Evolutionary conservation across 2,888 invertebrate genomes (phyloP).

Genomic region (Oscheius sp.): DNA sequence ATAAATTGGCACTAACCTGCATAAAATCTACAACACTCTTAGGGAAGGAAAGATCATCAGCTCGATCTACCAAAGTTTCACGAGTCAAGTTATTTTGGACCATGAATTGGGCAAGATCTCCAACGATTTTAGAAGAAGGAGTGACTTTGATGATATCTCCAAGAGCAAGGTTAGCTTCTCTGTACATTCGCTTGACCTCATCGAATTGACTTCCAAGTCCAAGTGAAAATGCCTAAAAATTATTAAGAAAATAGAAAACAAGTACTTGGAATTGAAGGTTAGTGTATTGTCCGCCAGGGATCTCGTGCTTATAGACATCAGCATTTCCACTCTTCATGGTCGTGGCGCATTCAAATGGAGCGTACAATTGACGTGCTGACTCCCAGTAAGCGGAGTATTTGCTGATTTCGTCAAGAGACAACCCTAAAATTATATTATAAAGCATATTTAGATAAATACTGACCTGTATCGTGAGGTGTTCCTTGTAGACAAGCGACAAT

Average conservation of each 20-base stretch:
- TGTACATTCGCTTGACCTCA: constrained; percentile 89
- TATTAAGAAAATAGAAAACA: background rate
- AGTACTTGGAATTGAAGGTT: constrained; percentile 91
- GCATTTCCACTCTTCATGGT: constrained; percentile 99
- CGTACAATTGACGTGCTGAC: constrained; percentile 92
- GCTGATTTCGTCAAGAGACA: constrained; percentile 83
- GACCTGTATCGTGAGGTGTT: constrained; percentile 78
- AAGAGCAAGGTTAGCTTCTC: constrained; percentile 89
- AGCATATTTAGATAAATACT: constrained; percentile 12
- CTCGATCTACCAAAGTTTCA: constrained; percentile 83
- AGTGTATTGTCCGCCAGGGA: constrained; percentile 97
- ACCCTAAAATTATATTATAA: constrained; percentile 71
- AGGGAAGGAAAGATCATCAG: constrained; percentile 96
- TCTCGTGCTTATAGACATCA: constrained; percentile 97
- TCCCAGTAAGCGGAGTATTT: constrained; percentile 99
- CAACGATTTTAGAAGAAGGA: constrained; percentile 97
- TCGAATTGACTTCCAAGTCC: constrained; percentile 96
- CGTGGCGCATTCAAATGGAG: constrained; percentile 95
- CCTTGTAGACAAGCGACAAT: constrained; percentile 87
- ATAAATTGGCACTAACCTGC: constrained; percentile 71
- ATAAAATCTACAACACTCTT: constrained; percentile 96
- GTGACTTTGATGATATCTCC: constrained; percentile 98
- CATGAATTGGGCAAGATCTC: constrained; percentile 99
- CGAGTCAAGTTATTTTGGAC: constrained; percentile 90
- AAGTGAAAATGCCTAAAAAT: constrained; percentile 82